These are phyloP conservation scores for Podarcis lilfordi DNA, from an alignment of 2,797 vertebrate species.

Conservation along the genomic window DNA sequence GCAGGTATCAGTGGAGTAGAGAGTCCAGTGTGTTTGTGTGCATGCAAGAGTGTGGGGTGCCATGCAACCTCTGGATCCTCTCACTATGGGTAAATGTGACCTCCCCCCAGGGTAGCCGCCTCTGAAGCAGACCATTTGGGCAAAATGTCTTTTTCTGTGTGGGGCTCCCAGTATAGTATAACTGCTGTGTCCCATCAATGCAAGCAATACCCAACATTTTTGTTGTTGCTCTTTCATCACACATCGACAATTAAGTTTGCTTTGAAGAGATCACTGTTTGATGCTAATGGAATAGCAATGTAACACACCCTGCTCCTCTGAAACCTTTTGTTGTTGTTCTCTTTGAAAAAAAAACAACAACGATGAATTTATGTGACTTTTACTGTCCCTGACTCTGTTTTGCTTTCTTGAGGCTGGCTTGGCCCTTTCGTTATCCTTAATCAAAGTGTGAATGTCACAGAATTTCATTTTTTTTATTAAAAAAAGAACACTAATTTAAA, in stretches of 20 bases:
- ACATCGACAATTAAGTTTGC: neutral
- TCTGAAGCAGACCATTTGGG: neutral
- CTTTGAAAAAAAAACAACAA: too few species aligned
- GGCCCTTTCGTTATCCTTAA: constrained; percentile 54
- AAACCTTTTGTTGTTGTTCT: neutral
- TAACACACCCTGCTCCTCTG: neutral
- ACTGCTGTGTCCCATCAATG: neutral
- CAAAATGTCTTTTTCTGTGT: neutral
- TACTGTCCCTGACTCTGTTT: constrained; percentile 30
- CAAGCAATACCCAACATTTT: neutral
- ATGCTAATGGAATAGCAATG: neutral
- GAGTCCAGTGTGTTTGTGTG: too few species aligned
- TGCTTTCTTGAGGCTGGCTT: constrained; percentile 38
- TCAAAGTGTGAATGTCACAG: constrained; percentile 59
- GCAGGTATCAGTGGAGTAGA: too few species aligned
- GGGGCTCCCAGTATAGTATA: neutral
- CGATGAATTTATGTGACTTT: too few species aligned
- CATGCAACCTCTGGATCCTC: too few species aligned
- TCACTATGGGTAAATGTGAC: too few species aligned
- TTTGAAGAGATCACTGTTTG: neutral
- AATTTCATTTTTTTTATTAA: constrained; percentile 12
- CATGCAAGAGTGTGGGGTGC: too few species aligned
- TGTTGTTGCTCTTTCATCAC: neutral
- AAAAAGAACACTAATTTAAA: constrained; percentile 56
- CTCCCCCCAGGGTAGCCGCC: too few species aligned